phyloP scores from a whole-genome alignment of 2,888 invertebrate genomes.

The Tolmerus cingulatus region DNA sequence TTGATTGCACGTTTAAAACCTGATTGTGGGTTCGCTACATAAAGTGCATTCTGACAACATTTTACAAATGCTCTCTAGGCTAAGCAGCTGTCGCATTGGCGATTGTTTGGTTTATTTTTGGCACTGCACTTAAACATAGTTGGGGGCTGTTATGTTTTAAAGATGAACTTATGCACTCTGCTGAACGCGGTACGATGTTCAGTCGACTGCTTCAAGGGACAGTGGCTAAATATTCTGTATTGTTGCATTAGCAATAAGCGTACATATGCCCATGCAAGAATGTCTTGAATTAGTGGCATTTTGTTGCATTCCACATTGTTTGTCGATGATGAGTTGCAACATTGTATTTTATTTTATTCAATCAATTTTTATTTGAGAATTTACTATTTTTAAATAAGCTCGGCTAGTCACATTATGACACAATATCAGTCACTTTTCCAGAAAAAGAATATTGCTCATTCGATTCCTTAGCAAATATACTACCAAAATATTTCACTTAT shows the following conservation, averaged over 20 bases:
- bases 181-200: neutral
- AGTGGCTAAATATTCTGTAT: neutral
- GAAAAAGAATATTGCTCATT: too few relatives aligned
- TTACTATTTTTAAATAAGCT: too few relatives aligned
- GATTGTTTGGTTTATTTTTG: neutral
- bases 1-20: slow-evolving; percentile 13
- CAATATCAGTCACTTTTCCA: too few relatives aligned
- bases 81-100: neutral
- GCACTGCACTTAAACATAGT: neutral
- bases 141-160: neutral
- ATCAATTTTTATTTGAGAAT: neutral
- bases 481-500: too few relatives aligned
- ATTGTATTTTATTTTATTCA: neutral
- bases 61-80: neutral
- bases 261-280: neutral
- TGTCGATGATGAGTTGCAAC: neutral
- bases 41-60: neutral
- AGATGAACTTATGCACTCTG: neutral
- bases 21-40: neutral
- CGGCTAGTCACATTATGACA: too few relatives aligned
- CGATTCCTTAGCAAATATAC: too few relatives aligned
- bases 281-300: neutral
- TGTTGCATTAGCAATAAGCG: neutral
- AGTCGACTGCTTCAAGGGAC: neutral
- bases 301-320: neutral